phyloP scores from a whole-genome alignment of 1,140 invertebrate species.

The Habropoda laboriosa region DNA sequence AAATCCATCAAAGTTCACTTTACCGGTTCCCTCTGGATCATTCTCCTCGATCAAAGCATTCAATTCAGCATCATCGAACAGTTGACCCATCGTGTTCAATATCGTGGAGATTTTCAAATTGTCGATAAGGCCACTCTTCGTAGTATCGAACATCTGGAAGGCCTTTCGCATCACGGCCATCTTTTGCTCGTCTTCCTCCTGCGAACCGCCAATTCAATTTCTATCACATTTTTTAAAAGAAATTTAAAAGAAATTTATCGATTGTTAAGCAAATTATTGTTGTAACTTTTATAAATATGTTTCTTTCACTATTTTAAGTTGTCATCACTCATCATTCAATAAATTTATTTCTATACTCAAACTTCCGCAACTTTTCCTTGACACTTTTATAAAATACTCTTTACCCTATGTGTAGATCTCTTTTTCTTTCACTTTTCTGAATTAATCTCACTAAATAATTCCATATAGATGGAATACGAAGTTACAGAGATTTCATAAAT shows the following conservation, averaged over 20 bases:
- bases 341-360: neutral
- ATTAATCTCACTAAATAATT: neutral
- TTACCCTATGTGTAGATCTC: rapidly evolving
- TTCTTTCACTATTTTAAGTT: no score
- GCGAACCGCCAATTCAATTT: conserved; percentile 5
- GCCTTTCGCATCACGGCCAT: conserved; percentile 94
- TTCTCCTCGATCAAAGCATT: conserved; percentile 92
- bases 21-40: conserved; percentile 91
- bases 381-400: no score
- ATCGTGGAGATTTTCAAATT: conserved; percentile 94
- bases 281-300: no score
- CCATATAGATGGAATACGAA: neutral
- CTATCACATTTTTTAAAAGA: neutral
- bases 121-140: conserved; percentile 94
- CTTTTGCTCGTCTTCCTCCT: conserved; percentile 91
- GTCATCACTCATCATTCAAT: no score
- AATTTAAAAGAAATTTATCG: neutral
- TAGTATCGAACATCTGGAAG: conserved; percentile 97
- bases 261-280: no score
- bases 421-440: neutral
- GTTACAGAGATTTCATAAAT: no score
- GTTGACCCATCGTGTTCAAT: conserved; percentile 95
- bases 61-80: conserved; percentile 94
- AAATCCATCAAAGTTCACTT: conserved; percentile 97
- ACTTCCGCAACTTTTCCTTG: no score